Percentiles rank a stretch among this genome's conserved stretches.
phyloP scores from a whole-genome alignment of 1,140 invertebrate species.

The Holotrichia oblita region DNA sequence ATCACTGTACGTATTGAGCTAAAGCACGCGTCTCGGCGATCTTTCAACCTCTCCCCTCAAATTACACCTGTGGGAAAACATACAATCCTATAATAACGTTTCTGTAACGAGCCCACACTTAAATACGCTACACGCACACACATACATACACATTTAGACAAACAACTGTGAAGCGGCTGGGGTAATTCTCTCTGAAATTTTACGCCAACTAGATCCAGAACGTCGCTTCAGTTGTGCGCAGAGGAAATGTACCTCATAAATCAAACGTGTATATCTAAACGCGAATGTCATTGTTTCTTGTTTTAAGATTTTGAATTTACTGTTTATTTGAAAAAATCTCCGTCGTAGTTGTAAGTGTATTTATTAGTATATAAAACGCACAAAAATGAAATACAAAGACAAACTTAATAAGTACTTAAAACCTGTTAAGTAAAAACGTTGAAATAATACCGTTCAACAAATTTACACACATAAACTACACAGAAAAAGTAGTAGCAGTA shows the following conservation, averaged over 20 bases:
- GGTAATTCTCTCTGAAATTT: constrained; percentile 7
- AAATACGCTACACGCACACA: constrained; percentile 9
- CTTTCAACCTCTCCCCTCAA: not conserved
- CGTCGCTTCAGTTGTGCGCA: not conserved
- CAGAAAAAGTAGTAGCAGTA: too few species aligned
- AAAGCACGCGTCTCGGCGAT: not conserved
- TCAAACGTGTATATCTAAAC: not conserved
- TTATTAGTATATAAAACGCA: too few species aligned
- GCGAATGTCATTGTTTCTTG: too few species aligned
- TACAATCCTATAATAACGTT: constrained; percentile 21
- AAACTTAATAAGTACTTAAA: too few species aligned
- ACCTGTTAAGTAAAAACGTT: too few species aligned
- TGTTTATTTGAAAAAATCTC: too few species aligned
- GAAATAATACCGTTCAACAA: too few species aligned
- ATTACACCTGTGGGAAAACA: constrained; percentile 19
- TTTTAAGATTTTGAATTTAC: too few species aligned
- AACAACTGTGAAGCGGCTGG: not conserved
- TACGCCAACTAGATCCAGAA: not conserved
- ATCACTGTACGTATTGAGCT: not conserved
- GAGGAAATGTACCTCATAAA: not conserved
- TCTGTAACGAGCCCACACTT: constrained; percentile 5
- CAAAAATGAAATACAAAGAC: too few species aligned
- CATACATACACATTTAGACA: not conserved
- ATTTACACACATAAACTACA: too few species aligned
- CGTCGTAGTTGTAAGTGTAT: too few species aligned